Conservation (phyloP, 2,888 invertebrate genomes). For the Conus canariensis region DNA sequence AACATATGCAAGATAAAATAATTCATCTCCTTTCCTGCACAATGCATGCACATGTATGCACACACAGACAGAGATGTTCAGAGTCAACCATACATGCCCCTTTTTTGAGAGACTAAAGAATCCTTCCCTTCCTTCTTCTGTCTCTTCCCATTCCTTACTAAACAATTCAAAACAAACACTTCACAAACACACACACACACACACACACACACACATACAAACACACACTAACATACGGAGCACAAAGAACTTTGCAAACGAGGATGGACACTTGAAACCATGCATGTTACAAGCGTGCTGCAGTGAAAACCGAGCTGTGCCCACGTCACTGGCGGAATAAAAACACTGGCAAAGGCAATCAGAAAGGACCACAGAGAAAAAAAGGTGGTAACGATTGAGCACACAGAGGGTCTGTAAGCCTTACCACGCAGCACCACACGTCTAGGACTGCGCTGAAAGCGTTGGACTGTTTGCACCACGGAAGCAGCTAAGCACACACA, state of each 20-base stretch:
- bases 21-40: too few species aligned
- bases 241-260: neutral
- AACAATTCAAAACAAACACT: too few species aligned
- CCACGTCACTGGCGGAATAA: neutral
- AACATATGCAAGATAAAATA: too few species aligned
- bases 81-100: too few species aligned
- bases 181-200: slow-evolving; percentile 1
- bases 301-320: too few species aligned
- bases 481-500: slow-evolving; percentile 37
- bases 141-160: too few species aligned
- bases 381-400: neutral
- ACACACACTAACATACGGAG: neutral
- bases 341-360: neutral
- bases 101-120: too few species aligned
- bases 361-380: neutral
- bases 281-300: neutral
- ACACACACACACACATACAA: too few species aligned
- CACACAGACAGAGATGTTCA: too few species aligned
- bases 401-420: neutral
- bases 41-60: too few species aligned
- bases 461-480: slow-evolving; percentile 31
- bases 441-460: slow-evolving; percentile 34
- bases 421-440: slow-evolving; percentile 35
- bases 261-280: neutral
- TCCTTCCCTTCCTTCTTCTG: too few species aligned